These are phyloP conservation scores for Sinopyrophorus schimmeli DNA, from an alignment of 2,888 invertebrate genomes.

Conservation along the genomic window DNA sequence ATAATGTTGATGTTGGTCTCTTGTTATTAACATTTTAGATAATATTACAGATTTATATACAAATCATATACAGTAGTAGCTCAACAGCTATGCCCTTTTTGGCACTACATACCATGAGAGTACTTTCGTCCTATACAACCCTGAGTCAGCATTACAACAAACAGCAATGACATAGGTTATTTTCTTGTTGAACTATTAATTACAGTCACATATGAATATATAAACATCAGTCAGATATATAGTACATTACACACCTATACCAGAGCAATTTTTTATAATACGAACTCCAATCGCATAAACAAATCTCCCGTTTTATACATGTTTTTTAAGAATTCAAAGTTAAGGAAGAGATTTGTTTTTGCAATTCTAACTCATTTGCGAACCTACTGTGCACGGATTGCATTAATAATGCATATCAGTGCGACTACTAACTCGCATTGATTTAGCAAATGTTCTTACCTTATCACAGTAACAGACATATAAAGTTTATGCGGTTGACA, in stretches of 20 bases:
- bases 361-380: conserved; percentile 42
- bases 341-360: conserved; percentile 35
- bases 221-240: too few species aligned
- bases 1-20: conserved; percentile 42
- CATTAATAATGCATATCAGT: conserved; percentile 18
- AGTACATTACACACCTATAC: too few species aligned
- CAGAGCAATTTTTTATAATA: too few species aligned
- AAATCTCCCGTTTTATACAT: too few species aligned
- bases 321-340: too few species aligned
- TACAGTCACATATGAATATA: too few species aligned
- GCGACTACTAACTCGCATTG: conserved; percentile 45
- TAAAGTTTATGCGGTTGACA: conserved; percentile 21
- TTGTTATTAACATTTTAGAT: conserved; percentile 53
- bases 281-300: too few species aligned
- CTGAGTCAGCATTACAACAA: conserved; percentile 24
- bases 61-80: conserved; percentile 50
- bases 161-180: conserved; percentile 6
- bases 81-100: conserved; percentile 46
- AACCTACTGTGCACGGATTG: conserved; percentile 38
- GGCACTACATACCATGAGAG: conserved; percentile 49
- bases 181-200: too few species aligned
- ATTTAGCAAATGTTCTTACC: conserved; percentile 43
- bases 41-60: conserved; percentile 51
- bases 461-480: conserved; percentile 34
- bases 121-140: conserved; percentile 42